Evolutionary conservation across 2,797 vertebrate genomes (phyloP), one percentile per base, ranked within the genome.

Genomic region (Lutjanus argentimaculatus): DNA sequence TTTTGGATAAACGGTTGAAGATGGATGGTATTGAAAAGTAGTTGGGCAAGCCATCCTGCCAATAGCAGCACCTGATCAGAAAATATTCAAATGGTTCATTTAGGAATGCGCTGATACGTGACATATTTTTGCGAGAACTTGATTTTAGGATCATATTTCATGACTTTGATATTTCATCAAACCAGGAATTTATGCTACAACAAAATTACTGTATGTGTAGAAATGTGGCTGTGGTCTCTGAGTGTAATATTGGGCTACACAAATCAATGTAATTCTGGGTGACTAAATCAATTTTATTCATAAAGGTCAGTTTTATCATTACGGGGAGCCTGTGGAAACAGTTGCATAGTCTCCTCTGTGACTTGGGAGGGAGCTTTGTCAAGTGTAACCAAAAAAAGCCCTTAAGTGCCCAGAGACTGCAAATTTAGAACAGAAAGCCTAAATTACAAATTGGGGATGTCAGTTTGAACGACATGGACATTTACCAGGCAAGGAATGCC

Each of bases 361-460:
- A 2, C 40, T 25, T 7, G 1, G 21, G 53, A 45, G 42, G 21
- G 22, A 69, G n/a, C 52, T 56, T 45, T 56, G 15, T 56, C n/a
- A 45, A 11, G n/a, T 45, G 42, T 56, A 14, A 53, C 49, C 13
- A 7, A 67, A 40, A 53, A 40, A 67, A 13, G 19, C 36, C 19
- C 14, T 45, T 45, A 45, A 9, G 14, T 53, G 51, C 36, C 43
- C 66, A 55, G 51, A 43, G 49, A 42, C 49, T 8, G 2, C 4
- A 12, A 21, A 67, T 67, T 52, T 52, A 67, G 30, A 40, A 15
- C 36, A 55, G 36, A 56, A 45, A 21, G 16, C 48, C 53, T 45
- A 11, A 69, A 22, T 69, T 57, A 57, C 21, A 69, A 57, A 57
- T 46, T 69, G 21, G 42, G n/a, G 15, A 57, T 57, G 67, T 69